A percentile compares a stretch with the other conserved stretches of the same genome.
phyloP scores from a whole-genome alignment of 1,140 invertebrate species.

The Drosophila murphyi region DNA sequence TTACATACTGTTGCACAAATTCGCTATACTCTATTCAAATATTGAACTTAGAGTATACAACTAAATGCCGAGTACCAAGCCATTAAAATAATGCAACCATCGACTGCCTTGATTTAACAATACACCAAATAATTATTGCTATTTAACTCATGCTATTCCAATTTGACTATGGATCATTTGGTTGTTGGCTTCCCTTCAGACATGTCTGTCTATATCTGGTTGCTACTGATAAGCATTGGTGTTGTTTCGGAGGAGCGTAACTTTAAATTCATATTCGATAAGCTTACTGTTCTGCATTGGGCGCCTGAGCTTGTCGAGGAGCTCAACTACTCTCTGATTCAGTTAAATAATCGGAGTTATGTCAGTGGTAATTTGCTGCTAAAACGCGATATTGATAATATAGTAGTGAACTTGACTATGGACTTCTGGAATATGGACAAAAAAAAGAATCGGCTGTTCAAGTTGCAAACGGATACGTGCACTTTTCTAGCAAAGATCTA shows the following conservation, averaged over 20 bases:
- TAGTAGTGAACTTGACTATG: constrained; percentile 15
- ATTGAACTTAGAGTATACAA: too few species aligned
- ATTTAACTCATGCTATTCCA: not conserved
- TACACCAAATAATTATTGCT: too few species aligned
- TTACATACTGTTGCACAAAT: too few species aligned
- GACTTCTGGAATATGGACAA: constrained; percentile 32
- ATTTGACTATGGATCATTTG: not conserved
- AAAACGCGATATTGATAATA: constrained; percentile 10
- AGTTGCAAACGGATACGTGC: constrained; percentile 31
- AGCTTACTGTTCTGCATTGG: constrained; percentile 21
- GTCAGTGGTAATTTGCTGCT: constrained; percentile 36
- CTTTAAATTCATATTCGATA: constrained; percentile 43
- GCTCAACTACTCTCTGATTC: constrained; percentile 15
- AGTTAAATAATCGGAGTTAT: constrained; percentile 45
- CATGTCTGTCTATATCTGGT: constrained; percentile 40
- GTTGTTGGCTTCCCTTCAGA: not conserved
- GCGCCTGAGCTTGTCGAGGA: constrained; percentile 29
- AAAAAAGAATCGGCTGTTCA: constrained; percentile 37
- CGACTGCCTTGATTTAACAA: too few species aligned
- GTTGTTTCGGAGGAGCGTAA: constrained; percentile 23
- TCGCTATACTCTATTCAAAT: too few species aligned
- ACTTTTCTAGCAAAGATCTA: constrained; percentile 36
- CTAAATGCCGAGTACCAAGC: too few species aligned
- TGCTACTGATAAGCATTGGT: constrained; percentile 11
- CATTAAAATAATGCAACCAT: too few species aligned